phyloP scores from a whole-genome alignment of 2,113 vertebrate genomes.

The Nothocercus julius region DNA sequence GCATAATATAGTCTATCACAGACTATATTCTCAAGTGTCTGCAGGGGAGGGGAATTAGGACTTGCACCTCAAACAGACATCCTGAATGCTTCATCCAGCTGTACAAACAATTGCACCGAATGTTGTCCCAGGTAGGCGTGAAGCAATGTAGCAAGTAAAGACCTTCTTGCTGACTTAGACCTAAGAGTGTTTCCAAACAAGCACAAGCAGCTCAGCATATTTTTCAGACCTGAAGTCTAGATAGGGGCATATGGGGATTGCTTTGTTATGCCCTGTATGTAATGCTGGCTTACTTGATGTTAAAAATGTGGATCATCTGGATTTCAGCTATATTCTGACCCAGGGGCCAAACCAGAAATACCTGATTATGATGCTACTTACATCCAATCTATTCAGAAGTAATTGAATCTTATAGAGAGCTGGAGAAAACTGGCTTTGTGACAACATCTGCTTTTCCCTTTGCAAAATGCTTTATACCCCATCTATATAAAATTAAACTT shows the following conservation, averaged over 20 bases:
- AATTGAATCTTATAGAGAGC: background rate
- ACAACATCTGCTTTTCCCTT: background rate
- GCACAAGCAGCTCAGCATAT: background rate
- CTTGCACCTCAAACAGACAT: background rate
- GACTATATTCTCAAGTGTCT: background rate
- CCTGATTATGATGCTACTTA: slow-evolving; percentile 11
- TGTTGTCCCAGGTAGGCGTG: slow-evolving; percentile 4
- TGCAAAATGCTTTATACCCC: background rate
- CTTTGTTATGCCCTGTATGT: slow-evolving; percentile 13
- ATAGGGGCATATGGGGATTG: background rate
- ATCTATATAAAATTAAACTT: background rate
- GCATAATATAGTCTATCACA: background rate
- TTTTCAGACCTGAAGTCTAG: slow-evolving; percentile 1
- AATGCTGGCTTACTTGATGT: background rate
- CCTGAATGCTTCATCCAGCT: slow-evolving; percentile 1
- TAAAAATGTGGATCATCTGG: slow-evolving; percentile 43
- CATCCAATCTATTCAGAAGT: background rate
- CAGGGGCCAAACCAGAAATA: slow-evolving; percentile 43
- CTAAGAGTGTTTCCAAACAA: slow-evolving; percentile 16
- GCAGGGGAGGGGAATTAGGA: background rate
- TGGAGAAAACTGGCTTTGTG: background rate
- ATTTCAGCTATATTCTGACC: slow-evolving; percentile 30
- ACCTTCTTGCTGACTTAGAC: background rate
- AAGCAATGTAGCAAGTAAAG: slow-evolving; percentile 8
- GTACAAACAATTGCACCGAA: background rate